These are phyloP conservation scores for Bolinopsis microptera DNA, from an alignment of 37 sponge, comb jelly and placozoan genomes.

Conservation along the genomic window DNA sequence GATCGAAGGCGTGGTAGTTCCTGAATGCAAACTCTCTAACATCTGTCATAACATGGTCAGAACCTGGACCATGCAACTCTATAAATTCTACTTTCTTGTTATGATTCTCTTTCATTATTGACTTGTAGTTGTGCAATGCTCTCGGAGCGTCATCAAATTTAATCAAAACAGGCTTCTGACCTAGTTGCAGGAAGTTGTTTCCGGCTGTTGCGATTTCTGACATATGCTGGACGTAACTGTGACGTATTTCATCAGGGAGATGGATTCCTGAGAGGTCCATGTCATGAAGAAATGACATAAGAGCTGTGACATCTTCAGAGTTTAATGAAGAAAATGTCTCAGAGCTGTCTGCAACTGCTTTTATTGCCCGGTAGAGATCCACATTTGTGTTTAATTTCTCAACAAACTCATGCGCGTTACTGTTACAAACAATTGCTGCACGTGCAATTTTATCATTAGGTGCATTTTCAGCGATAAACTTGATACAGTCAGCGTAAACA, in stretches of 20 bases:
- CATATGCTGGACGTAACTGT: background rate
- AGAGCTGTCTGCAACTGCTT: background rate
- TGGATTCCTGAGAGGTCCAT: constrained; percentile 20
- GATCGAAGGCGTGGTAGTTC: constrained; percentile 65
- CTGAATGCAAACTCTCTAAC: constrained; percentile 68
- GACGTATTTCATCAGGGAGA: background rate
- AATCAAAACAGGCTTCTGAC: background rate
- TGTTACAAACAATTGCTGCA: background rate
- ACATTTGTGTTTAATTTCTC: constrained; percentile 15
- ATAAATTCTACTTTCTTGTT: background rate
- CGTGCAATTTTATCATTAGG: background rate
- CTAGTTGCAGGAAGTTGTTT: background rate
- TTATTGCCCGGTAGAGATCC: background rate
- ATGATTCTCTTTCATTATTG: background rate
- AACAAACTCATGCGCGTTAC: background rate
- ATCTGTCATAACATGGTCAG: constrained; percentile 33
- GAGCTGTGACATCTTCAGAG: background rate
- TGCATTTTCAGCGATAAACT: constrained; percentile 6
- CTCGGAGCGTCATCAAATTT: background rate
- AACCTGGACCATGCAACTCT: background rate
- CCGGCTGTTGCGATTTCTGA: background rate
- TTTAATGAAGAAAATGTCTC: background rate
- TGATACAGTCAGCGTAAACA: constrained; percentile 12
- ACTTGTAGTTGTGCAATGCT: background rate
- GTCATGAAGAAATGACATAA: background rate